Base-by-base conservation (phyloP, 2,888 invertebrate species). In the Empis livida region DNA sequence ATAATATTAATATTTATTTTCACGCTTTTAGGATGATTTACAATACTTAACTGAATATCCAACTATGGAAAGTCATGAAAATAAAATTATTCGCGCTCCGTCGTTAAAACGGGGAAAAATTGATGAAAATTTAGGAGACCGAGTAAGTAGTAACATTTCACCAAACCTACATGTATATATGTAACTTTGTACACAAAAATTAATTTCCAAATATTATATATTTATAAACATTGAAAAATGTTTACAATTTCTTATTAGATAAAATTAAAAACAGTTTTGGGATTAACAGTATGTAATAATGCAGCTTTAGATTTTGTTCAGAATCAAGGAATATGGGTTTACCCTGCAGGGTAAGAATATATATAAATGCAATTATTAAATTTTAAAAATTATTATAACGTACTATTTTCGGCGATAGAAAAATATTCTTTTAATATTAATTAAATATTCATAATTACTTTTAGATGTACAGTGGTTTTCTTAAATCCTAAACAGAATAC, bases 391-490 rank as follows among this genome's bases (percentile, higher is more conserved):
- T 20, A 20, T n/a, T n/a, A n/a, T n/a, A n/a, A n/a, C n/a, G n/a
- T n/a, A n/a, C n/a, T n/a, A n/a, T n/a, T n/a, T n/a, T n/a, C n/a
- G n/a, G n/a, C n/a, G n/a, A n/a, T n/a, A n/a, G n/a, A n/a, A n/a
- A n/a, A n/a, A n/a, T n/a, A n/a, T n/a, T n/a, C n/a, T n/a, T n/a
- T n/a, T n/a, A n/a, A n/a, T n/a, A n/a, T n/a, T n/a, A n/a, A n/a
- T n/a, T n/a, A 20, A 5, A 20, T 20, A 20, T 20, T 5, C 5
- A 30, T 10, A 10, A 2, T 20, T 41, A 13, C 43, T 73, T 77
- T 15, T 77, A 96, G 96, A 70, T 96, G 95, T 72, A 92, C 95
- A 32, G 86, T 95, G 55, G 93, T 96, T 50, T 74, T 95, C 53
- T 90, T 92, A 77, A 93, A 94, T 73, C 79, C 82, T 49, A 78